Conservation (phyloP, 2,888 invertebrate genomes). For the Agrypnus murinus region DNA sequence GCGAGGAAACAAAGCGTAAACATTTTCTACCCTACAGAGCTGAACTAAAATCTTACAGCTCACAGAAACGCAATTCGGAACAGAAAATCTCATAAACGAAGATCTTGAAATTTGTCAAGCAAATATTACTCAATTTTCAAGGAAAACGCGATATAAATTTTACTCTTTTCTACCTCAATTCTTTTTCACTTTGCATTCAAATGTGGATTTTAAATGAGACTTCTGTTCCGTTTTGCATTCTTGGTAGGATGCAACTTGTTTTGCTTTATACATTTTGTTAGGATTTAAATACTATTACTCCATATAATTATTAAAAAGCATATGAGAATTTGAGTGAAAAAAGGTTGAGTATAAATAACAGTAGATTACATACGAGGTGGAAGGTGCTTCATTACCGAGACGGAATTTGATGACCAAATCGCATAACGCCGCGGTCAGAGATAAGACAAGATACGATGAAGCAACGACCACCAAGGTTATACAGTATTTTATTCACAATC, state of each 20-base stretch:
- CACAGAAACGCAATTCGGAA: not conserved
- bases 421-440: too few species aligned
- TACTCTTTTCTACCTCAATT: not conserved
- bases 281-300: too few species aligned
- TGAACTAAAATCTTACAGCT: slow-evolving; percentile 11
- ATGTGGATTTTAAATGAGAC: not conserved
- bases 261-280: not conserved
- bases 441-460: too few species aligned
- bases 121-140: slow-evolving; percentile 20
- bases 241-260: not conserved
- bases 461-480: too few species aligned
- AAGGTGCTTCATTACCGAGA: too few species aligned
- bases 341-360: not conserved
- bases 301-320: too few species aligned
- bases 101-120: slow-evolving; percentile 21
- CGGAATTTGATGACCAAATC: too few species aligned
- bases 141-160: slow-evolving; percentile 13
- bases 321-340: not conserved
- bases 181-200: slow-evolving; percentile 14
- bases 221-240: not conserved
- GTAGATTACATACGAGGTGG: too few species aligned
- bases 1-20: slow-evolving; percentile 10
- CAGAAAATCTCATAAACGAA: slow-evolving; percentile 22
- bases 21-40: slow-evolving; percentile 6
- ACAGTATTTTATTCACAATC: too few species aligned